Conservation (phyloP, 2,888 invertebrate genomes). For the Hirtodrosophila alboralis region DNA sequence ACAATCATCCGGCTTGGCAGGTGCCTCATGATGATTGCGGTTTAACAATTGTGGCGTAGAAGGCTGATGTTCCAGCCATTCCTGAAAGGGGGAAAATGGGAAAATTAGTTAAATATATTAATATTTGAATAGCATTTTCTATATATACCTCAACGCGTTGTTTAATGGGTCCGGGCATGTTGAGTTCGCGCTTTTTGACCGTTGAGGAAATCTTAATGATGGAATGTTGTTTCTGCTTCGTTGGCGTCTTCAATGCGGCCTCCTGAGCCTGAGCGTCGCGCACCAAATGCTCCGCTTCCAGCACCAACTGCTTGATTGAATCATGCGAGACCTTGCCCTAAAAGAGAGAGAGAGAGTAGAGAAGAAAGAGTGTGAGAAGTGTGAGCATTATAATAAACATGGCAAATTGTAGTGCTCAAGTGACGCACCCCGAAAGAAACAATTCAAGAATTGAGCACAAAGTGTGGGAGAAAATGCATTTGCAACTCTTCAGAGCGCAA, state of each 20-base stretch:
- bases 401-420: slow-evolving; percentile 44
- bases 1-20: slow-evolving; percentile 85
- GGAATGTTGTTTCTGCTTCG: slow-evolving; percentile 80
- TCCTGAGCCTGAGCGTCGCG: slow-evolving; percentile 84
- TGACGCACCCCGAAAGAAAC: slow-evolving; percentile 30
- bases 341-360: slow-evolving; percentile 19
- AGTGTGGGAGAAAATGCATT: slow-evolving; percentile 24
- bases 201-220: slow-evolving; percentile 82
- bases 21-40: slow-evolving; percentile 46
- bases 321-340: slow-evolving; percentile 85
- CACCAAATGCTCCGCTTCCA: slow-evolving; percentile 92
- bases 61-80: slow-evolving; percentile 84
- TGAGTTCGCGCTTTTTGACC: slow-evolving; percentile 83
- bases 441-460: slow-evolving; percentile 11
- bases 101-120: not conserved
- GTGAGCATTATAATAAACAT: slow-evolving; percentile 64
- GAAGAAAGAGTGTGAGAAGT: slow-evolving; percentile 14
- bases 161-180: slow-evolving; percentile 83
- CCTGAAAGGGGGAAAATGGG: slow-evolving; percentile 54
- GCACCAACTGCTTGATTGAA: slow-evolving; percentile 90
- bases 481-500: too few relatives aligned
- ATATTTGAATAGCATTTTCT: slow-evolving; percentile 13
- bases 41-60: slow-evolving; percentile 65
- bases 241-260: slow-evolving; percentile 82
- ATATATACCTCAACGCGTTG: slow-evolving; percentile 84